Evolutionary conservation across 2,888 invertebrate genomes (phyloP), one percentile per base, ranked within the genome.

Genomic region (Cistogaster globosa): DNA sequence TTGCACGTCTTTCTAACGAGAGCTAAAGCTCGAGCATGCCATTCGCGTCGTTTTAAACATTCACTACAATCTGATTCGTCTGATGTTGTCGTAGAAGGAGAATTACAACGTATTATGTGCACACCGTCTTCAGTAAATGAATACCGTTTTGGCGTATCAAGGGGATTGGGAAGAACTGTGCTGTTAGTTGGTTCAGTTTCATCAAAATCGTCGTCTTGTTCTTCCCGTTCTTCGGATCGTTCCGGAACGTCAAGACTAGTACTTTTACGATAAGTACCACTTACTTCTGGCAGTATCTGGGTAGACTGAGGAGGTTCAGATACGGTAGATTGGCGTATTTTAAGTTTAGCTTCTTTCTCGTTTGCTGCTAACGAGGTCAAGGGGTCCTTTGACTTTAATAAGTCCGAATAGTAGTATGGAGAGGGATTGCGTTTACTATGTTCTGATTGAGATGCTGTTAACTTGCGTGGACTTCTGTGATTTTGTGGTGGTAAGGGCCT

Each of bases 321-420:
- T 92, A 94, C 89, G 55, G 92, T 92, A 32, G 92, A 90, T 78
- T 92, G 93, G 26, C 93, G 93, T 57, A 91, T 90, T 87, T 89
- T 91, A 78, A 88, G 89, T 87, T 90, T 91, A 6, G 88, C 83
- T 87, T 90, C 91, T 88, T 89, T 91, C 3, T 88, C 88, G 62
- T 83, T 88, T 1, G 75, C 67, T 0, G 80, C 78, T 1, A 32
- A 32, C 0, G 77, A 68, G 14, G 76, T 65, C 6, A 79, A 51
- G 7, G 80, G 11, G 76, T 90, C 90, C 86, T 90, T 90, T 22
- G 90, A 91, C 88, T 94, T 94, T 84, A 96, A 95, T 72, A 97
- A 92, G 90, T 97, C 97, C 0, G 96, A 96, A 94, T 97, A 97
- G 89, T 97, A 97, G 90, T 97, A 97, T 0, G 97, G 96, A 78